Percentiles rank a stretch among this genome's conserved stretches.
phyloP scores from a whole-genome alignment of 2,888 invertebrate genomes.

The Cheilosia scutellata region DNA sequence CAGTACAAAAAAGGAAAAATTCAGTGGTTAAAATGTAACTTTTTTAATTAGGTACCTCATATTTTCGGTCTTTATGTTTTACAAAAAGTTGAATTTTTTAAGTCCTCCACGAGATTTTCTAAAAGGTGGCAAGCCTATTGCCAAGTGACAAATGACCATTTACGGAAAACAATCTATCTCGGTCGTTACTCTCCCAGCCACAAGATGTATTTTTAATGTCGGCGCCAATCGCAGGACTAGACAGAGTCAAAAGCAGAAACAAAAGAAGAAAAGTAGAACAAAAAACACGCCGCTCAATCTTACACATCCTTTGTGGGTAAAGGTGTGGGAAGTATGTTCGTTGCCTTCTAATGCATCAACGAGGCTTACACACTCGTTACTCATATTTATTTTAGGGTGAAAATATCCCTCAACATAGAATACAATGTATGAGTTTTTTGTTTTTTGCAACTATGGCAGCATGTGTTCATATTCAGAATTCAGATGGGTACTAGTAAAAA shows the following conservation, averaged over 20 bases:
- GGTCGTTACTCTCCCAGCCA: slow-evolving; percentile 45
- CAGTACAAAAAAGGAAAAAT: too few relatives aligned
- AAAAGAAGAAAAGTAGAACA: slow-evolving; percentile 8
- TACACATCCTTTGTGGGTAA: slow-evolving; percentile 37
- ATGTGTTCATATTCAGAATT: too few relatives aligned
- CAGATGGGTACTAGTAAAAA: slow-evolving; percentile 45
- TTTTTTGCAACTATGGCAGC: slow-evolving; percentile 7
- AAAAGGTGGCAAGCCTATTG: too few relatives aligned
- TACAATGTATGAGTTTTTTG: slow-evolving; percentile 39
- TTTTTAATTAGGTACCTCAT: too few relatives aligned
- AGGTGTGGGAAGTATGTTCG: slow-evolving; percentile 29
- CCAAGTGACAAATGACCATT: slow-evolving; percentile 71
- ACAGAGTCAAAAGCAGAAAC: slow-evolving; percentile 35
- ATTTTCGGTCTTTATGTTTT: too few relatives aligned
- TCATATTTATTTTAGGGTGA: slow-evolving; percentile 62
- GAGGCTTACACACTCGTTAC: slow-evolving; percentile 70
- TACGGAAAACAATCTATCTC: slow-evolving; percentile 61
- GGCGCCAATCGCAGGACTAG: slow-evolving; percentile 63
- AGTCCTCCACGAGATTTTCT: too few relatives aligned
- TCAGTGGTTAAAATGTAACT: too few relatives aligned
- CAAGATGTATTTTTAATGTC: slow-evolving; percentile 28
- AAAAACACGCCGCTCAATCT: slow-evolving; percentile 16
- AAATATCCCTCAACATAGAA: slow-evolving; percentile 18
- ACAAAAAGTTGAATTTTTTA: too few relatives aligned
- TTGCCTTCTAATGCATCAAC: slow-evolving; percentile 72